Conservation (phyloP, 2,113 vertebrate species). For the Bungarus multicinctus region DNA sequence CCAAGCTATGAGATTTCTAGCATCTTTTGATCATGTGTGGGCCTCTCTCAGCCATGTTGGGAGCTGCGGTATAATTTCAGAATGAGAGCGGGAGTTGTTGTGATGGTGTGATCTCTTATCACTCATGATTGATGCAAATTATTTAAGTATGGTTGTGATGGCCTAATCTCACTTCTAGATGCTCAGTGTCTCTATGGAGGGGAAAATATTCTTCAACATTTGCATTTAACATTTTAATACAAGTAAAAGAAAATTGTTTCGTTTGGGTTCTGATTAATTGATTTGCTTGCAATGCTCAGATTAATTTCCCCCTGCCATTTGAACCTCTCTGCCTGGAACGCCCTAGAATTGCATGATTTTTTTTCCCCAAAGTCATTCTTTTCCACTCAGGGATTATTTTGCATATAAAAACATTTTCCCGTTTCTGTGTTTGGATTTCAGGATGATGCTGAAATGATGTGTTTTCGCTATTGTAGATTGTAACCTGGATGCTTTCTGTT, state of each 20-base stretch:
- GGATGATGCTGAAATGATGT: fast-evolving
- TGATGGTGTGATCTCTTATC: neutral
- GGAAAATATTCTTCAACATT: neutral
- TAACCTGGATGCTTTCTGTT: neutral
- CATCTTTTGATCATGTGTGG: neutral
- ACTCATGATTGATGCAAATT: neutral
- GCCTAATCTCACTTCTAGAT: neutral
- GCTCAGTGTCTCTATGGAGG: neutral
- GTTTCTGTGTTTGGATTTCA: neutral
- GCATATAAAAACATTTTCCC: neutral
- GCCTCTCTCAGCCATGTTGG: neutral
- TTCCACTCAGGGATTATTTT: neutral
- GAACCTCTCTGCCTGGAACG: neutral
- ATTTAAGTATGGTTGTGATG: neutral
- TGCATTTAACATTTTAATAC: neutral
- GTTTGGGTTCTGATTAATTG: neutral
- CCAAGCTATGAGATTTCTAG: neutral
- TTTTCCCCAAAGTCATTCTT: fast-evolving
- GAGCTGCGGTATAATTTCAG: neutral
- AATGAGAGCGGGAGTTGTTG: neutral
- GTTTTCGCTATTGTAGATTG: neutral
- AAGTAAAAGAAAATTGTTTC: neutral
- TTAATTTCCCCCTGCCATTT: neutral
- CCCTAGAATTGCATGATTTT: neutral
- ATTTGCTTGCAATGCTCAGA: neutral